Conservation (phyloP, 92 coral and sea anemone species). For the Actinernus sp. region DNA sequence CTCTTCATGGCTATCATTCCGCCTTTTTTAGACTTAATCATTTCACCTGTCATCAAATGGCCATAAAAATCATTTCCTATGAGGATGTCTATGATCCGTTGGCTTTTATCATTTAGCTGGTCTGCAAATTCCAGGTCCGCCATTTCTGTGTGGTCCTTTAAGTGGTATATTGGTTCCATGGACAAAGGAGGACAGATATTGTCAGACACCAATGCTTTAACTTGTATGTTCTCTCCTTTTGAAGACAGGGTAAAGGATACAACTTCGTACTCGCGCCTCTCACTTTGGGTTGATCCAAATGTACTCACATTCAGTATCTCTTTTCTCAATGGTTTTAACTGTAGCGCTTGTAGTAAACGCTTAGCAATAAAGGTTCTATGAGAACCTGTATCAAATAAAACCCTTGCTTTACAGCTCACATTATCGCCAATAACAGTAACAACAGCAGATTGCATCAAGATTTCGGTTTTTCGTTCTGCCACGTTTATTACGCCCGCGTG, state of each 20-base stretch:
- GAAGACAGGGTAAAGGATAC: conserved; percentile 14
- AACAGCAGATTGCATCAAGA: too few relatives aligned
- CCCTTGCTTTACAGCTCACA: too few relatives aligned
- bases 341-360: conserved; percentile 11
- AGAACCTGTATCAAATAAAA: conserved; percentile 44
- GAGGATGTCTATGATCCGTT: conserved; percentile 29
- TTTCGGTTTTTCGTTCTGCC: too few relatives aligned
- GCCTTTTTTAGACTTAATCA: conserved; percentile 12
- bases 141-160: conserved; percentile 23
- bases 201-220: conserved; percentile 28
- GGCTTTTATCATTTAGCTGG: conserved; percentile 2
- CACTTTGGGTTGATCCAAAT: conserved; percentile 27
- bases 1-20: conserved; percentile 21
- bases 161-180: too few relatives aligned
- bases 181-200: conserved; percentile 38
- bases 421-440: too few relatives aligned
- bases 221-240: conserved; percentile 21
- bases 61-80: conserved; percentile 47
- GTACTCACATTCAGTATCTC: conserved; percentile 31
- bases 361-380: conserved; percentile 44
- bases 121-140: conserved; percentile 24
- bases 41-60: conserved; percentile 26
- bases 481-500: too few relatives aligned
- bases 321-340: conserved; percentile 32
- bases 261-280: conserved; percentile 7